Conservation (phyloP, 2,888 invertebrate species). For the Polydrusus cervinus region DNA sequence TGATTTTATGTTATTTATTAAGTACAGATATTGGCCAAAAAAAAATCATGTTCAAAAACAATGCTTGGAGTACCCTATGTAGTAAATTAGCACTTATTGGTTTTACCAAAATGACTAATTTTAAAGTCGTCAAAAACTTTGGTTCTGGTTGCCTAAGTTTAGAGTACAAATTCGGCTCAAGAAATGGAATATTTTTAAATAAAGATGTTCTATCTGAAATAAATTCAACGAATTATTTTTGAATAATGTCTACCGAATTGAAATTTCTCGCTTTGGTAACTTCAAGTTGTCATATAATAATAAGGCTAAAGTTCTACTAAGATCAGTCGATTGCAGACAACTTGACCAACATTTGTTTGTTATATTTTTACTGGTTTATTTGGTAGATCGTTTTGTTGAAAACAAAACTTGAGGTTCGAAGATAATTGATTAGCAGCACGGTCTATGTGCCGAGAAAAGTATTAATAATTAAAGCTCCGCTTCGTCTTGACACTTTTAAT, state of each 20-base stretch:
- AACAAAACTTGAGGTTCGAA: too few species aligned
- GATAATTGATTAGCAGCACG: too few species aligned
- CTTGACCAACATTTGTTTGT: background rate
- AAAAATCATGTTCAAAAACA: constrained; percentile 30
- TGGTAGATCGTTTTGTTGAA: too few species aligned
- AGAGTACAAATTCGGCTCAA: background rate
- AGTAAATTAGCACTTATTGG: constrained; percentile 24
- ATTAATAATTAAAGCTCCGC: background rate
- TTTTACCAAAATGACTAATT: constrained; percentile 21
- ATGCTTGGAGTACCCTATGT: constrained; percentile 33
- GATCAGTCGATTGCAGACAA: constrained; percentile 3
- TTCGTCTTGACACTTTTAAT: background rate
- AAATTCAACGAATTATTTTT: too few species aligned
- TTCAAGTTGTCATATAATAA: constrained; percentile 6
- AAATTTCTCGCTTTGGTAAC: background rate
- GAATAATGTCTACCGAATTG: too few species aligned
- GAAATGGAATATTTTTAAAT: background rate
- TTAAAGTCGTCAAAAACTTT: constrained; percentile 44
- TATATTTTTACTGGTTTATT: too few species aligned
- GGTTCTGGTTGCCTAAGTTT: constrained; percentile 38
- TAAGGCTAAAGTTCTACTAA: constrained; percentile 12
- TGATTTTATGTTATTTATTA: constrained; percentile 33
- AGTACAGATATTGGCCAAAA: constrained; percentile 50
- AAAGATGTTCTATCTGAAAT: too few species aligned
- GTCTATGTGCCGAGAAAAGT: background rate